Percentiles rank a stretch among this genome's conserved stretches.
Evolutionary conservation across 2,888 invertebrate genomes (phyloP).

Genomic region (Autographa gamma): DNA sequence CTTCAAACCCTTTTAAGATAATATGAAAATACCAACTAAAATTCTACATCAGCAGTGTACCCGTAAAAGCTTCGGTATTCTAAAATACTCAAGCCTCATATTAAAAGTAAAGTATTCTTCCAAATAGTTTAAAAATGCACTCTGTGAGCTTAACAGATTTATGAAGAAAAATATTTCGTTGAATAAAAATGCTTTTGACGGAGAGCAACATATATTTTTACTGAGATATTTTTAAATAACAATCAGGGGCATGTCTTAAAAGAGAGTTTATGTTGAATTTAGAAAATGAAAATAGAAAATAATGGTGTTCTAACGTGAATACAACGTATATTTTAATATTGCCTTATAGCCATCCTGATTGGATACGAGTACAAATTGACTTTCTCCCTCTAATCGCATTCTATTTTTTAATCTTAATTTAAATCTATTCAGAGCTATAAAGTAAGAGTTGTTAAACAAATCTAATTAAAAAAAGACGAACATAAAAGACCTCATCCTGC

Average conservation of each 20-base stretch:
- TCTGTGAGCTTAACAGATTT: conserved; percentile 7
- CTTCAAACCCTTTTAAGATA: not conserved
- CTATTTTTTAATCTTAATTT: too few species aligned
- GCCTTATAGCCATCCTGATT: too few species aligned
- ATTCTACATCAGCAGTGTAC: not conserved
- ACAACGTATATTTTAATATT: too few species aligned
- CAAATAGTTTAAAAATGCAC: conserved; percentile 7
- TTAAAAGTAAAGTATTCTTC: conserved; percentile 5
- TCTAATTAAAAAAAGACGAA: not conserved
- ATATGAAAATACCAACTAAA: conserved; percentile 1
- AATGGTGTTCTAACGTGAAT: too few species aligned
- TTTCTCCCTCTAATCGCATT: too few species aligned
- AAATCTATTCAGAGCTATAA: not conserved
- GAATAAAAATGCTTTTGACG: not conserved
- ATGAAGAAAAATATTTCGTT: not conserved
- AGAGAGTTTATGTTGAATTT: not conserved
- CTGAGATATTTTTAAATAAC: not conserved
- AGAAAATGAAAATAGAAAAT: not conserved
- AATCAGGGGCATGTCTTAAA: not conserved
- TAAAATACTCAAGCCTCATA: conserved; percentile 4
- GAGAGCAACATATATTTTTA: not conserved
- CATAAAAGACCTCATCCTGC: not conserved
- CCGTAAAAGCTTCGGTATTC: not conserved
- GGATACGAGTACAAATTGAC: too few species aligned
- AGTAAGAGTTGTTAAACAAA: not conserved